These are phyloP conservation scores for Gortyna flavago DNA, from an alignment of 2,888 invertebrate species.

Conservation along the genomic window DNA sequence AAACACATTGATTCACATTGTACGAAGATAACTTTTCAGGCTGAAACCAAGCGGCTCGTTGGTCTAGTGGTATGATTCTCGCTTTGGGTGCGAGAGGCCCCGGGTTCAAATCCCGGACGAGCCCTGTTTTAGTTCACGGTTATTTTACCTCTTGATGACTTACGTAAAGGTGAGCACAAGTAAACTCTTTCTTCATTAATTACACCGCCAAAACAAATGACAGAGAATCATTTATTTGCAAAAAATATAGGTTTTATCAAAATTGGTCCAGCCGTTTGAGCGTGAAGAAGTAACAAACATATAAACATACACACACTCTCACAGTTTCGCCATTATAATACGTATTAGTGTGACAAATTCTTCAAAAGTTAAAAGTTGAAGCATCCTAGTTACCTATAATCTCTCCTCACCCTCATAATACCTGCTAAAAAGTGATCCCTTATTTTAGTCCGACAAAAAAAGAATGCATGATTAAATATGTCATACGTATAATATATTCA, in stretches of 20 bases:
- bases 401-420: background rate
- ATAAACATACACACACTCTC: no score
- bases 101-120: conserved; percentile 56
- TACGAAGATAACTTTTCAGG: conserved; percentile 21
- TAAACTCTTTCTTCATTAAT: background rate
- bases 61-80: conserved; percentile 59
- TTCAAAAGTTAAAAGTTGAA: background rate
- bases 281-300: no score
- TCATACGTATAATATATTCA: conserved; percentile 15
- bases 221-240: background rate
- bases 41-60: conserved; percentile 38
- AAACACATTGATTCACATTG: background rate
- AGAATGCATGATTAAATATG: background rate
- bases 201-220: background rate
- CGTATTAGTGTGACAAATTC: no score
- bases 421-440: background rate
- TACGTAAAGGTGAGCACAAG: background rate
- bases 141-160: background rate
- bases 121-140: conserved; percentile 26
- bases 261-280: no score
- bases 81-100: conserved; percentile 58
- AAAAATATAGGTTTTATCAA: background rate
- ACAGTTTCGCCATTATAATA: no score
- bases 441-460: background rate
- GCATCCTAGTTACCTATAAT: background rate